Conservation (phyloP, 2,888 invertebrate genomes). For the Lasioglossum villosulum region DNA sequence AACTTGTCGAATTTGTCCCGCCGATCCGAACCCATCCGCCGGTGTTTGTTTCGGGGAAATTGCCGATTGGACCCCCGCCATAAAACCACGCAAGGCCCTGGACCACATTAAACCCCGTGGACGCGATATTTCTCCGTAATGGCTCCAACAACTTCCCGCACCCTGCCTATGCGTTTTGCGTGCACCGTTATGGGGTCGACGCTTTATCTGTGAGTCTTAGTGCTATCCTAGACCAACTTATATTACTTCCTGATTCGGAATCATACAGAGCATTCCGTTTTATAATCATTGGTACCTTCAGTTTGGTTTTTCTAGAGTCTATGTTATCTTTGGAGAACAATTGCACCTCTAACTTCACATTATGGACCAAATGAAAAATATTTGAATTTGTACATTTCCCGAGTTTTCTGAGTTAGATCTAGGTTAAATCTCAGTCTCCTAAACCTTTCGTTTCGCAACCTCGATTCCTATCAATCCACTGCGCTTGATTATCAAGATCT, state of each 20-base stretch:
- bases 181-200: background rate
- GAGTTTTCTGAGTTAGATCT: too few species aligned
- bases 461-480: background rate
- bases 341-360: too few species aligned
- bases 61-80: background rate
- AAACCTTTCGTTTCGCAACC: background rate
- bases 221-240: too few species aligned
- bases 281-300: too few species aligned
- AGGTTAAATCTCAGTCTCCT: too few species aligned
- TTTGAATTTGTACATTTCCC: too few species aligned
- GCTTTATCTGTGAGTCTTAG: background rate
- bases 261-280: too few species aligned
- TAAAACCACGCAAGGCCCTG: background rate
- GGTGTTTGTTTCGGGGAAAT: slow-evolving; percentile 16
- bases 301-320: too few species aligned
- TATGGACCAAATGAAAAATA: too few species aligned
- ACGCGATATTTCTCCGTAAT: slow-evolving; percentile 8
- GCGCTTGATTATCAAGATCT: background rate
- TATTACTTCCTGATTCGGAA: too few species aligned
- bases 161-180: background rate
- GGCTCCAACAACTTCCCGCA: background rate
- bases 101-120: background rate
- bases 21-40: background rate
- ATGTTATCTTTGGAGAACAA: too few species aligned
- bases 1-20: slow-evolving; percentile 19